phyloP scores from a whole-genome alignment of 2,888 invertebrate genomes.

The Caenorhabditis virilis region DNA sequence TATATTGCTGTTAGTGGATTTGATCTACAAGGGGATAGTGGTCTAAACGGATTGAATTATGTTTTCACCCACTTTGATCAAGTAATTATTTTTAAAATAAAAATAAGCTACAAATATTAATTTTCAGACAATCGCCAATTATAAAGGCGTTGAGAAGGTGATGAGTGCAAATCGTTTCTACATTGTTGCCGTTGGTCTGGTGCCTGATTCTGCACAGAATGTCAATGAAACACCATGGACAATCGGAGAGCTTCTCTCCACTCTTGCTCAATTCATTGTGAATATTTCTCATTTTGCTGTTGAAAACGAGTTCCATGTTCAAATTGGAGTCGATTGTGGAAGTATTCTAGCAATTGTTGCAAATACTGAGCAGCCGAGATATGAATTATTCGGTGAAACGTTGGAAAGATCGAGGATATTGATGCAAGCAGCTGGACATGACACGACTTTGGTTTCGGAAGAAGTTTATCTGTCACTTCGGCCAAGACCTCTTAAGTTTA shows the following conservation, averaged over 20 bases:
- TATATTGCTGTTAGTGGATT: constrained; percentile 52
- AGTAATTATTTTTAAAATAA: too few relatives aligned
- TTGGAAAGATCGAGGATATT: constrained; percentile 47
- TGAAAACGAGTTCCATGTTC: constrained; percentile 60
- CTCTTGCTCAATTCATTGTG: constrained; percentile 58
- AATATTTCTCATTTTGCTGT: constrained; percentile 52
- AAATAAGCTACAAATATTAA: too few relatives aligned
- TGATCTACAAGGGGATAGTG: constrained; percentile 47
- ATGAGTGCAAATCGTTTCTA: constrained; percentile 62
- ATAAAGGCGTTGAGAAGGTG: constrained; percentile 63
- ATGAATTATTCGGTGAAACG: constrained; percentile 58
- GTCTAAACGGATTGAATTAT: constrained; percentile 54
- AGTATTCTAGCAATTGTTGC: constrained; percentile 58
- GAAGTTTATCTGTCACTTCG: constrained; percentile 65
- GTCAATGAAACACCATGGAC: constrained; percentile 66
- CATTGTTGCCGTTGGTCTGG: constrained; percentile 63
- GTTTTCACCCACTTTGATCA: constrained; percentile 57
- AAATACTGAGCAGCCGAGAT: constrained; percentile 60
- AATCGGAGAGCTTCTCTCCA: constrained; percentile 63
- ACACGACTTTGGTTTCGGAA: constrained; percentile 42
- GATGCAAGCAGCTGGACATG: constrained; percentile 51
- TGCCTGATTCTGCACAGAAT: constrained; percentile 62
- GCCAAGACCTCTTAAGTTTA: constrained; percentile 61
- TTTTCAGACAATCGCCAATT: constrained; percentile 40
- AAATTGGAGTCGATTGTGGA: constrained; percentile 65